Percentiles rank a stretch among this genome's conserved stretches.
These are phyloP conservation scores for Candoia aspera DNA, from an alignment of 2,113 vertebrate species.

Conservation along the genomic window DNA sequence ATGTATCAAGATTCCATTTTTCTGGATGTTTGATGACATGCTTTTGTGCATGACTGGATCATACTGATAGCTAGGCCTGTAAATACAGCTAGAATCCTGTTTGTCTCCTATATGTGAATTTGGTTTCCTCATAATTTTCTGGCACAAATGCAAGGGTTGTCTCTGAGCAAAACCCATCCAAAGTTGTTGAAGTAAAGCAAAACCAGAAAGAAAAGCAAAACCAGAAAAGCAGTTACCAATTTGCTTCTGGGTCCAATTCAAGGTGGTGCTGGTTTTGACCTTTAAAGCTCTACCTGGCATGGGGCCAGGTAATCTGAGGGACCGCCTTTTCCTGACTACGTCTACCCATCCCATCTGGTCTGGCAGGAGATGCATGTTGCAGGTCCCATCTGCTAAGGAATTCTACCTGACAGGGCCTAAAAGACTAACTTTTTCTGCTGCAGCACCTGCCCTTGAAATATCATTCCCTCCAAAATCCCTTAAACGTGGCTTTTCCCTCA, in stretches of 20 bases:
- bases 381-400: not conserved
- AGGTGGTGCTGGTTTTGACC: not conserved
- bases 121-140: not conserved
- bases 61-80: not conserved
- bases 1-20: not conserved
- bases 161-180: not conserved
- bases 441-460: not conserved
- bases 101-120: not conserved
- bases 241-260: not conserved
- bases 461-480: not conserved
- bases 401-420: not conserved
- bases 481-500: not conserved
- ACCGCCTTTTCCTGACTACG: not conserved
- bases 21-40: not conserved
- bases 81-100: not conserved
- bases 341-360: not conserved
- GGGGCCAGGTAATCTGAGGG: not conserved
- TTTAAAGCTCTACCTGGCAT: not conserved
- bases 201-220: slow-evolving; percentile 3
- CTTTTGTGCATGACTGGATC: not conserved
- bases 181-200: not conserved
- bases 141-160: not conserved
- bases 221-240: not conserved
- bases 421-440: not conserved
- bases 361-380: not conserved